Percentiles rank a stretch among this genome's conserved stretches.
Evolutionary conservation across 2,797 vertebrate genomes (phyloP).

Genomic region (Bradypodion ventrale): DNA sequence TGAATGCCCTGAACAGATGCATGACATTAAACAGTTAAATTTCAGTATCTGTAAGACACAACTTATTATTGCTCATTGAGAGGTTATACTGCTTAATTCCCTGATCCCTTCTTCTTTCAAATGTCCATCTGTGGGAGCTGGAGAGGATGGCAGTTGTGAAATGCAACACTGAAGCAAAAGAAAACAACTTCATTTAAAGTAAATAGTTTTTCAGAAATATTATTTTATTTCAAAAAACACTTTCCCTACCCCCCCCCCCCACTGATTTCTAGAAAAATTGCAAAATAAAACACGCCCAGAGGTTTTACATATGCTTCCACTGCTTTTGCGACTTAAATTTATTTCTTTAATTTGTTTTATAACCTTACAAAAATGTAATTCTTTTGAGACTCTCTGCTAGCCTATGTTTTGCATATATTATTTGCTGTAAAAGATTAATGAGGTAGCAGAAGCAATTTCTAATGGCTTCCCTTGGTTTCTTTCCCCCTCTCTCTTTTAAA

Average conservation of each 20-base stretch:
- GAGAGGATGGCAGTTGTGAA: slow-evolving; percentile 25
- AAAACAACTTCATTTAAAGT: slow-evolving; percentile 51
- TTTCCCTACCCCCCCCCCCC: slow-evolving; percentile 12
- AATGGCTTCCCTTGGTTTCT: slow-evolving; percentile 71
- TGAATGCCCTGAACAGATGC: background rate
- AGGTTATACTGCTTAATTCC: slow-evolving; percentile 21
- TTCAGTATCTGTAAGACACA: slow-evolving; percentile 4
- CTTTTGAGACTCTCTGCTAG: slow-evolving; percentile 70
- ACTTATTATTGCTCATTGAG: background rate
- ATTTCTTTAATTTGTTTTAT: slow-evolving; percentile 81
- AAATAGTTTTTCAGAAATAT: slow-evolving; percentile 65
- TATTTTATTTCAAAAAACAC: no score
- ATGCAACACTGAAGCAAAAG: background rate
- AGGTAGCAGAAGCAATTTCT: slow-evolving; percentile 72
- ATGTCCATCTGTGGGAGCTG: slow-evolving; percentile 2
- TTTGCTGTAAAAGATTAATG: slow-evolving; percentile 75
- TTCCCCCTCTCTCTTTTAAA: slow-evolving; percentile 18
- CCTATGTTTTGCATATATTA: slow-evolving; percentile 70
- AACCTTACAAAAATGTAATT: slow-evolving; percentile 71
- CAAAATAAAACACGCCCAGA: slow-evolving; percentile 65
- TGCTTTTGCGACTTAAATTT: slow-evolving; percentile 75
- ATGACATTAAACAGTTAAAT: background rate
- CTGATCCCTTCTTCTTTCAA: slow-evolving; percentile 23
- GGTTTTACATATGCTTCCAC: slow-evolving; percentile 68
- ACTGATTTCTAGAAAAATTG: slow-evolving; percentile 73